Percentiles rank a stretch among this genome's conserved stretches.
Evolutionary conservation across 2,888 invertebrate genomes (phyloP).

Genomic region (Synanthedon vespiformis): DNA sequence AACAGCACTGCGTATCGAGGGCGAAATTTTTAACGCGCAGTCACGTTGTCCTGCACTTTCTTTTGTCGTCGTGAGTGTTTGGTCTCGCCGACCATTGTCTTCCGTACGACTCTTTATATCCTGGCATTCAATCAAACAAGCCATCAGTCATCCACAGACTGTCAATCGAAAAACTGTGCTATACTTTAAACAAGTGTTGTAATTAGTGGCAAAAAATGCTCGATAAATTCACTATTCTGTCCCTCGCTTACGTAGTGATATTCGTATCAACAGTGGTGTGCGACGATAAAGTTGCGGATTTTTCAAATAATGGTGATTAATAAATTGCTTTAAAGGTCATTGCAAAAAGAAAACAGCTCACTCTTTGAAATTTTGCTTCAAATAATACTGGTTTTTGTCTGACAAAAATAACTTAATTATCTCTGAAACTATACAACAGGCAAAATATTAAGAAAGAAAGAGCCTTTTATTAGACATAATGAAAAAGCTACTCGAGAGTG

Average conservation of each 20-base stretch:
- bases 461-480: too few species aligned
- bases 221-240: constrained; percentile 42
- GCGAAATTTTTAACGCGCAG: constrained; percentile 51
- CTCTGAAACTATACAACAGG: neutral
- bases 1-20: constrained; percentile 40
- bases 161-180: constrained; percentile 24
- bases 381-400: too few species aligned
- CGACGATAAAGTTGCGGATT: constrained; percentile 22
- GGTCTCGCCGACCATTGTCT: constrained; percentile 57
- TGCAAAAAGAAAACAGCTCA: too few species aligned
- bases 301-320: constrained; percentile 37
- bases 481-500: too few species aligned
- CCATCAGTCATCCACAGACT: constrained; percentile 51
- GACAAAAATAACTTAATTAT: neutral
- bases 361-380: too few species aligned
- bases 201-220: constrained; percentile 29
- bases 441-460: neutral
- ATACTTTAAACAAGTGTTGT: constrained; percentile 8
- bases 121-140: constrained; percentile 40
- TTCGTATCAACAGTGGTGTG: constrained; percentile 40
- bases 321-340: too few species aligned
- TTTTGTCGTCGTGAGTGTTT: constrained; percentile 51
- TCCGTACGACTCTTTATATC: constrained; percentile 63
- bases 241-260: constrained; percentile 40
- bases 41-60: constrained; percentile 66